Conservation (phyloP, 2,888 invertebrate genomes). For the Seira ritae region DNA sequence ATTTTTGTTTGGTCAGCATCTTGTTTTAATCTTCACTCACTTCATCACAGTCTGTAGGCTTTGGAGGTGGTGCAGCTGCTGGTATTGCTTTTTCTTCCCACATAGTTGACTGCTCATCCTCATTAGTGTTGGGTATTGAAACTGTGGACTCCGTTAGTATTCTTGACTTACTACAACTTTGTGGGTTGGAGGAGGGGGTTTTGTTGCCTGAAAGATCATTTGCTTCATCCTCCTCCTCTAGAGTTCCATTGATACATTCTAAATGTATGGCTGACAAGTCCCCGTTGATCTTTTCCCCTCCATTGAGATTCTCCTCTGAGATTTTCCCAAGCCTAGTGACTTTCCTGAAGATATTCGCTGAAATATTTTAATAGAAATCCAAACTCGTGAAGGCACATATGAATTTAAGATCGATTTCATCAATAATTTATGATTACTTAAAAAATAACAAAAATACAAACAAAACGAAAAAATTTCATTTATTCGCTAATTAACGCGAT, state of each 20-base stretch:
- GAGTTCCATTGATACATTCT: slow-evolving; percentile 43
- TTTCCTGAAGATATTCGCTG: slow-evolving; percentile 73
- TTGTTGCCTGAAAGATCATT: too few relatives aligned
- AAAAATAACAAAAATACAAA: too few relatives aligned
- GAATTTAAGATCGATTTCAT: too few relatives aligned
- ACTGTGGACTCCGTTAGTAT: slow-evolving; percentile 46
- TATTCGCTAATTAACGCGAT: too few relatives aligned
- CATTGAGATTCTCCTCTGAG: slow-evolving; percentile 68
- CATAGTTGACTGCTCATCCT: slow-evolving; percentile 42
- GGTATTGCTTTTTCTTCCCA: slow-evolving; percentile 58
- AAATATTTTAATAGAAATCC: too few relatives aligned
- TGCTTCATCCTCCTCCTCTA: slow-evolving; percentile 27
- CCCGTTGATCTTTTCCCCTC: slow-evolving; percentile 48
- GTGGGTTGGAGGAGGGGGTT: background rate
- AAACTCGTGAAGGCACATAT: too few relatives aligned
- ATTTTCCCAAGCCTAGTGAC: slow-evolving; percentile 70
- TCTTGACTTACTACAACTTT: slow-evolving; percentile 20
- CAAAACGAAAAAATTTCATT: too few relatives aligned
- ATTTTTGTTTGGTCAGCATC: background rate
- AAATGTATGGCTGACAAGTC: slow-evolving; percentile 30
- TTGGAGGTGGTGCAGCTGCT: background rate
- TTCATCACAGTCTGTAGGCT: background rate
- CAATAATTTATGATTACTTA: too few relatives aligned
- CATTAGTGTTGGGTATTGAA: slow-evolving; percentile 47
- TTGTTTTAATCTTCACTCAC: background rate